These are phyloP conservation scores for Leucoma salicis DNA, from an alignment of 2,888 invertebrate genomes.

Conservation along the genomic window DNA sequence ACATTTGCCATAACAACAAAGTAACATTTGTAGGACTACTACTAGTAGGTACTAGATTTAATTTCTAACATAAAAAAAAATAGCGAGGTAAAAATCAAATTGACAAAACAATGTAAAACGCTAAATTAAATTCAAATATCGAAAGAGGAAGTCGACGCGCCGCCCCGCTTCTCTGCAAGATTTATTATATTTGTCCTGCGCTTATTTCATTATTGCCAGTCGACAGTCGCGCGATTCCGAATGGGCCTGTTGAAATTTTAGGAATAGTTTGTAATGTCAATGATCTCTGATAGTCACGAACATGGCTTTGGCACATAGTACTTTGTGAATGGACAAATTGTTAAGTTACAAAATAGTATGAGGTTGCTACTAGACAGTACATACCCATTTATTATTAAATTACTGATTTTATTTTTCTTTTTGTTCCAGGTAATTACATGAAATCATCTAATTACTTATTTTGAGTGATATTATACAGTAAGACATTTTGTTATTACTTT, in stretches of 20 bases:
- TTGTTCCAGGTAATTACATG: constrained; percentile 50
- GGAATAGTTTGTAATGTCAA: constrained; percentile 48
- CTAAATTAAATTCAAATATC: constrained; percentile 82
- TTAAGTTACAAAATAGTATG: too few species aligned
- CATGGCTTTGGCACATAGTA: constrained; percentile 14
- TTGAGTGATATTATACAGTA: neutral
- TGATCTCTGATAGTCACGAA: constrained; percentile 32
- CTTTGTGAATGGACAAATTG: constrained; percentile 5
- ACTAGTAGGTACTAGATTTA: too few species aligned
- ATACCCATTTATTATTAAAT: neutral
- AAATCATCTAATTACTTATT: neutral
- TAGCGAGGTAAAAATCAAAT: constrained; percentile 44
- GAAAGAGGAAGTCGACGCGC: constrained; percentile 76
- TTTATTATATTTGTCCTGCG: constrained; percentile 82
- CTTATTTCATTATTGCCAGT: constrained; percentile 80
- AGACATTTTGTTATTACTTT: neutral
- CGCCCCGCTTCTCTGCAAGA: constrained; percentile 74
- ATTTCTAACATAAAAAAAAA: too few species aligned
- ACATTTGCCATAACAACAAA: too few species aligned
- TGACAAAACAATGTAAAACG: constrained; percentile 68
- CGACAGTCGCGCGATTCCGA: constrained; percentile 62
- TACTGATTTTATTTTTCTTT: constrained; percentile 17
- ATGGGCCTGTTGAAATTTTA: constrained; percentile 54
- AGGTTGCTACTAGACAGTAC: too few species aligned
- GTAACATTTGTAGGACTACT: too few species aligned